Conservation (phyloP, 2,888 invertebrate genomes). For the Sphinx pinastri region DNA sequence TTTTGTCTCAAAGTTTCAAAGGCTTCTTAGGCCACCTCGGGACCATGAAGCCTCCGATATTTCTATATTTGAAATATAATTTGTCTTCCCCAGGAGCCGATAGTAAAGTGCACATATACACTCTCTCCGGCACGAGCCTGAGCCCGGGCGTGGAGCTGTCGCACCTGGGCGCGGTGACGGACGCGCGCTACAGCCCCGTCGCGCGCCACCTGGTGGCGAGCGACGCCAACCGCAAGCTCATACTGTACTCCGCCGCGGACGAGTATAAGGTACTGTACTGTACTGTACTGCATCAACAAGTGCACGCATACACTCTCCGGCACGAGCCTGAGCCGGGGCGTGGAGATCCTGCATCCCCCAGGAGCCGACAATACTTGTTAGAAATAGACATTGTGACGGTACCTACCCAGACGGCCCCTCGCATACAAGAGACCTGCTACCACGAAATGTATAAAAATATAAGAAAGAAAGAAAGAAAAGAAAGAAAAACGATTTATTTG, state of each 20-base stretch:
- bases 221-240: conserved; percentile 95
- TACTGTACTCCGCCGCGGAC: conserved; percentile 87
- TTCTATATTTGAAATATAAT: too few relatives aligned
- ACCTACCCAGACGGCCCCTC: too few relatives aligned
- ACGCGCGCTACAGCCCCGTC: conserved; percentile 95
- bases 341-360: not conserved
- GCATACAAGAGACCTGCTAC: too few relatives aligned
- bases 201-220: conserved; percentile 94
- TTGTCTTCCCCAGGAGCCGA: conserved; percentile 58
- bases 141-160: conserved; percentile 81
- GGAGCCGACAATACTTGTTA: not conserved
- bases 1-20: not conserved
- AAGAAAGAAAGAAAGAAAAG: too few relatives aligned
- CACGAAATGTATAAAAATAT: too few relatives aligned
- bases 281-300: too few relatives aligned
- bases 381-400: too few relatives aligned
- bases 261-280: conserved; percentile 88
- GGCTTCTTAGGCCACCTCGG: too few relatives aligned
- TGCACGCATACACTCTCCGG: not conserved
- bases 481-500: too few relatives aligned
- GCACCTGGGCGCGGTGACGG: conserved; percentile 93
- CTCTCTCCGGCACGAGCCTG: conserved; percentile 59
- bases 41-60: too few relatives aligned
- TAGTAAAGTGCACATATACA: conserved; percentile 74
- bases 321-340: too few relatives aligned